Conservation (phyloP, 1,140 invertebrate species). For the Coptotermes formosanus region DNA sequence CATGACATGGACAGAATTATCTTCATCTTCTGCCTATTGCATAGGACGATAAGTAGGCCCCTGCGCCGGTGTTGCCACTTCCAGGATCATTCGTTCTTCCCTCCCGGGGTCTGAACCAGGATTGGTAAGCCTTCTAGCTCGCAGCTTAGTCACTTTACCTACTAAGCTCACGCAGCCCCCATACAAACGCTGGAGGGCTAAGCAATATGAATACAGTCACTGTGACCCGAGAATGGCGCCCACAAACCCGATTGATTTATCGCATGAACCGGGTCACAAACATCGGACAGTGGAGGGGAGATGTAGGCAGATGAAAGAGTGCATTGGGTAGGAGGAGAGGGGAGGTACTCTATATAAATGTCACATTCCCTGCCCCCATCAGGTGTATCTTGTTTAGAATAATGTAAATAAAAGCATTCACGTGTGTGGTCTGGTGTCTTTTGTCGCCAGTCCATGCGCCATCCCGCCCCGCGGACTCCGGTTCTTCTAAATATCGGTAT, state of each 20-base stretch:
- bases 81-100: no score
- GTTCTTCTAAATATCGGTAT: not conserved
- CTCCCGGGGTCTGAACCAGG: no score
- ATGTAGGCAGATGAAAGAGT: not conserved
- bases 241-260: not conserved
- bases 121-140: no score
- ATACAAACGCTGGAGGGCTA: not conserved
- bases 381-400: not conserved
- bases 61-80: no score
- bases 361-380: slow-evolving; percentile 4
- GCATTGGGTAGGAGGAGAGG: not conserved
- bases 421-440: not conserved
- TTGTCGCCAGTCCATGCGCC: not conserved
- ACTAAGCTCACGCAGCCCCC: no score
- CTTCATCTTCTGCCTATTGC: no score
- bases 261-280: not conserved
- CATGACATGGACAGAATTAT: no score
- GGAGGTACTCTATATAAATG: not conserved
- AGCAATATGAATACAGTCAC: not conserved
- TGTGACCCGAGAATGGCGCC: not conserved
- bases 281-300: not conserved
- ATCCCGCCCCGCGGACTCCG: not conserved
- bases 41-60: no score
- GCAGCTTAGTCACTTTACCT: no score
- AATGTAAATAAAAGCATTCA: not conserved